Percentiles rank a stretch among this genome's conserved stretches.
Conservation (phyloP, 1,140 invertebrate species). For the Ganaspis sp. region DNA sequence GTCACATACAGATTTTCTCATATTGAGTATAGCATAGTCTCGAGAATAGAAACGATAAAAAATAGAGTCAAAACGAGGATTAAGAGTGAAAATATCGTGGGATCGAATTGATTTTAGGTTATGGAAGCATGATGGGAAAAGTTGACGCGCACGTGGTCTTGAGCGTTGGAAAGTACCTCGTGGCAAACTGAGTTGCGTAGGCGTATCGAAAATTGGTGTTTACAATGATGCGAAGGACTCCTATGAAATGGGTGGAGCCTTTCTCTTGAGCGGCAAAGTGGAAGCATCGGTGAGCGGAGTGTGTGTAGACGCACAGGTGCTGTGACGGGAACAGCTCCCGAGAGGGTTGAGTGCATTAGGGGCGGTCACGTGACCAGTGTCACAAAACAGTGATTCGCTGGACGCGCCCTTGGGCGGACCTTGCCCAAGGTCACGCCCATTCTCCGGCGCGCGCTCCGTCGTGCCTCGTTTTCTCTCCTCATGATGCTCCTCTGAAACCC, state of each 20-base stretch:
- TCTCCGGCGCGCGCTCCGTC: constrained; percentile 49
- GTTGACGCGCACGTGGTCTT: constrained; percentile 42
- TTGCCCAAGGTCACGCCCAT: constrained; percentile 41
- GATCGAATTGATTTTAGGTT: too few relatives aligned
- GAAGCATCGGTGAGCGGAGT: not conserved
- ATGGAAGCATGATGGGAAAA: not conserved
- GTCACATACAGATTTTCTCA: too few relatives aligned
- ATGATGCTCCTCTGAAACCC: constrained; percentile 47
- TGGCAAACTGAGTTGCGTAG: constrained; percentile 40
- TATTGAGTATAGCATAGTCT: too few relatives aligned
- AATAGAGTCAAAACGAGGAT: too few relatives aligned
- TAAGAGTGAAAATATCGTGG: too few relatives aligned
- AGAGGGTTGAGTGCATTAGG: constrained; percentile 10
- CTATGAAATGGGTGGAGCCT: constrained; percentile 42
- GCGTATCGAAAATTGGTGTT: constrained; percentile 55
- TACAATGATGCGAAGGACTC: constrained; percentile 53
- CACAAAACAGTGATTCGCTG: constrained; percentile 36
- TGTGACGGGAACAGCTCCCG: constrained; percentile 19
- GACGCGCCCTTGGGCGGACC: constrained; percentile 42
- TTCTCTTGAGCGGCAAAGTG: constrained; percentile 14
- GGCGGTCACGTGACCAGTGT: constrained; percentile 42
- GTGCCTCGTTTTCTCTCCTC: constrained; percentile 46
- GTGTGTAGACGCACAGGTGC: not conserved
- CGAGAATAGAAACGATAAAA: too few relatives aligned
- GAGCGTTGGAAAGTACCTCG: constrained; percentile 42